Percentiles rank a stretch among this genome's conserved stretches.
phyloP scores from a whole-genome alignment of 2,888 invertebrate genomes.

The Papilio demoleus region DNA sequence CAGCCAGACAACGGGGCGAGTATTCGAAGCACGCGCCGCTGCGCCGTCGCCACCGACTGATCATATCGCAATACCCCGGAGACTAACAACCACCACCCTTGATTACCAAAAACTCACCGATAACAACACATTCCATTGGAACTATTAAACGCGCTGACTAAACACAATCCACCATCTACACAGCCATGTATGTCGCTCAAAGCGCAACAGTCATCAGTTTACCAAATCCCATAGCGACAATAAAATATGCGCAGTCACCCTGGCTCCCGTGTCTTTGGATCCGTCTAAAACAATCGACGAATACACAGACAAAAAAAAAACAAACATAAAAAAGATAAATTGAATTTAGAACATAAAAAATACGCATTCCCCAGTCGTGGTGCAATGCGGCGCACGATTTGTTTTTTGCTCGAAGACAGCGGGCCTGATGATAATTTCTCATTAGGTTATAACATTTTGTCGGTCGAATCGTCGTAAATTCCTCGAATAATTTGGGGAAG shows the following conservation, averaged over 20 bases:
- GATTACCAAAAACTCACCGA: constrained; percentile 50
- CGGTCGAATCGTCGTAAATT: constrained; percentile 80
- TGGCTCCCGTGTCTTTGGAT: constrained; percentile 65
- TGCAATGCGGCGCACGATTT: constrained; percentile 61
- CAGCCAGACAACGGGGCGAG: constrained; percentile 52
- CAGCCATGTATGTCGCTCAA: constrained; percentile 59
- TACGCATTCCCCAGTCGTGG: constrained; percentile 63
- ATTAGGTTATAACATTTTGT: constrained; percentile 82
- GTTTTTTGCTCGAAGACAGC: constrained; percentile 74
- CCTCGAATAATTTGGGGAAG: constrained; percentile 82
- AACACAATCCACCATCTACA: constrained; percentile 47
- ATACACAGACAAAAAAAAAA: constrained; percentile 59
- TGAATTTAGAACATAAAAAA: constrained; percentile 72
- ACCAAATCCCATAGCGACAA: constrained; percentile 52
- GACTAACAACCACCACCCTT: constrained; percentile 57
- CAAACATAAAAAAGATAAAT: constrained; percentile 70
- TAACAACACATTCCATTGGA: constrained; percentile 57
- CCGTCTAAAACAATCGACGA: constrained; percentile 74
- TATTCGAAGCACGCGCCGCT: constrained; percentile 80
- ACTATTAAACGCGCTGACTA: constrained; percentile 53
- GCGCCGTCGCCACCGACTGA: constrained; percentile 65
- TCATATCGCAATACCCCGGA: constrained; percentile 77
- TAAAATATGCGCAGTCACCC: constrained; percentile 72
- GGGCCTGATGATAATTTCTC: constrained; percentile 81
- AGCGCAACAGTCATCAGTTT: constrained; percentile 53